Evolutionary conservation across 2,113 vertebrate species (phyloP).

Genomic region (Erinaceus europaeus): DNA sequence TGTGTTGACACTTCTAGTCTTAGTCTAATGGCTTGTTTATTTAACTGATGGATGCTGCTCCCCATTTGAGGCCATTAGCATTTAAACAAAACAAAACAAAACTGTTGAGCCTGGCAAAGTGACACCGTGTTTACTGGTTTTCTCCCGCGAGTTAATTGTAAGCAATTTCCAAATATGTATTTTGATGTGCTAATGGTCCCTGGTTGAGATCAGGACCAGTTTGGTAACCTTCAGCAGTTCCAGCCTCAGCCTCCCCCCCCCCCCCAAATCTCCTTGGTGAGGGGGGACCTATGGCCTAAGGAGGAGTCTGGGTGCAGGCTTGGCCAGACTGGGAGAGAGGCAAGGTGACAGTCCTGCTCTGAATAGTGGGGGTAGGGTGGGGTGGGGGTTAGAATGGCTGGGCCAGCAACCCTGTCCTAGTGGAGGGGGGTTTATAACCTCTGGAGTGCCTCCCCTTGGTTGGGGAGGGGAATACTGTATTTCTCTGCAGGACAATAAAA

Average conservation of each 20-base stretch:
- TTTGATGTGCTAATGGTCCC: slow-evolving; percentile 68
- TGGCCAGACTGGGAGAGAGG: slow-evolving; percentile 22
- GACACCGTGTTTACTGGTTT: slow-evolving; percentile 71
- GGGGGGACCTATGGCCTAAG: background rate
- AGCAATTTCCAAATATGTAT: slow-evolving; percentile 73
- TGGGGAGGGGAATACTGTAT: slow-evolving; percentile 59
- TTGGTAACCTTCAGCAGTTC: slow-evolving; percentile 26
- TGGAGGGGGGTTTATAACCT: slow-evolving; percentile 39
- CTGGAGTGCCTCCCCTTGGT: background rate
- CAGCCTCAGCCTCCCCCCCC: background rate
- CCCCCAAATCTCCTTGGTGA: slow-evolving; percentile 26
- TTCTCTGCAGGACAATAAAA: slow-evolving; percentile 71
- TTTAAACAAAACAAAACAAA: slow-evolving; percentile 77
- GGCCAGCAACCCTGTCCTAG: slow-evolving; percentile 2
- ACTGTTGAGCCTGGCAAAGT: slow-evolving; percentile 75
- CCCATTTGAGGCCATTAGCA: slow-evolving; percentile 73
- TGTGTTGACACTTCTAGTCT: slow-evolving; percentile 75
- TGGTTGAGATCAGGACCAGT: slow-evolving; percentile 41
- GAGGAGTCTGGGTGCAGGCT: background rate
- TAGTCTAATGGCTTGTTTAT: slow-evolving; percentile 75
- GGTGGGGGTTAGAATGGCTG: background rate
- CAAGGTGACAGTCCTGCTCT: background rate
- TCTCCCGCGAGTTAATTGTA: slow-evolving; percentile 66
- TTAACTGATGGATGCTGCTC: slow-evolving; percentile 77
- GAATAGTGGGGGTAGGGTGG: slow-evolving; percentile 28